These are phyloP conservation scores for Psylliodes chrysocephalus DNA, from an alignment of 2,888 invertebrate species.

Conservation along the genomic window DNA sequence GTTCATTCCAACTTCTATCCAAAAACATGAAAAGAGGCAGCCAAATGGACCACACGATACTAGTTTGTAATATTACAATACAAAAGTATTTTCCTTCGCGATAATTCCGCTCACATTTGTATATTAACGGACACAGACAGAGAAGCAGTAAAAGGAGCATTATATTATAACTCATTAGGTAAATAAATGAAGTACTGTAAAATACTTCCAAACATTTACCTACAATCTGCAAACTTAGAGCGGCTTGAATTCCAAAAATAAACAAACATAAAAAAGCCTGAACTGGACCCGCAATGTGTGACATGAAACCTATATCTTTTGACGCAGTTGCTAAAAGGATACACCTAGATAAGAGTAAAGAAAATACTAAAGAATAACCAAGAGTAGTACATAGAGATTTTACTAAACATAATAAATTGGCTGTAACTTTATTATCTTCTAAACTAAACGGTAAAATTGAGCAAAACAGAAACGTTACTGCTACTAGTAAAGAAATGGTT, in stretches of 20 bases:
- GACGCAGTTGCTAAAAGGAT: constrained; percentile 75
- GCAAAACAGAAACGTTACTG: constrained; percentile 65
- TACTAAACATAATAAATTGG: constrained; percentile 63
- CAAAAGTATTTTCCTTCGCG: constrained; percentile 71
- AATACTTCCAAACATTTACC: constrained; percentile 66
- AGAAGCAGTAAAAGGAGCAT: constrained; percentile 70
- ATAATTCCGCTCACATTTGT: constrained; percentile 74
- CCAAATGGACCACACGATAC: constrained; percentile 72
- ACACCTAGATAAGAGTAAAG: constrained; percentile 72
- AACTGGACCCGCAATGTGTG: constrained; percentile 77
- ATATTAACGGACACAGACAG: constrained; percentile 70
- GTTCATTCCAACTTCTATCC: constrained; percentile 68
- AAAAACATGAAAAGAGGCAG: constrained; percentile 68
- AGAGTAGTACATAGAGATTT: constrained; percentile 70
- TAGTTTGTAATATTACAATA: constrained; percentile 68
- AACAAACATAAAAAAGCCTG: constrained; percentile 74
- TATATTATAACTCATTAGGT: constrained; percentile 71
- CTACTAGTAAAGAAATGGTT: constrained; percentile 65
- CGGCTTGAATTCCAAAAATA: constrained; percentile 71
- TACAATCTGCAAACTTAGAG: constrained; percentile 65
- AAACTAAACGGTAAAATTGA: constrained; percentile 67
- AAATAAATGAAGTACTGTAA: constrained; percentile 64
- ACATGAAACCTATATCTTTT: constrained; percentile 74
- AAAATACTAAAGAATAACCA: constrained; percentile 72
- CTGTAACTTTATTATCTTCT: constrained; percentile 54